phyloP scores from a whole-genome alignment of 2,113 vertebrate genomes.

The Osmerus mordax region DNA sequence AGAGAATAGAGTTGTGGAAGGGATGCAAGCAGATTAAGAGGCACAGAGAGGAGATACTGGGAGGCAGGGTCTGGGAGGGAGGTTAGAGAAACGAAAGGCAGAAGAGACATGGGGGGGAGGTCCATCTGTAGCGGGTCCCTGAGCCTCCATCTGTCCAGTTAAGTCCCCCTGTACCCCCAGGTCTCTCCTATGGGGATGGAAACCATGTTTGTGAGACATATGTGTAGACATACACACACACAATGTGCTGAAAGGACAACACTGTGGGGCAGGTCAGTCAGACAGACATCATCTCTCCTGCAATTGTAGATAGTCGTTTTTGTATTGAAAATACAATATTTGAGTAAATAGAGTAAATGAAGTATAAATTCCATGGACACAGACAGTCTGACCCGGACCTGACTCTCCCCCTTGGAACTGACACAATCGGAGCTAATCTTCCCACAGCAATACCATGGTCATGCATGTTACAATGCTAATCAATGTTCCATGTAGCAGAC shows the following conservation, averaged over 20 bases:
- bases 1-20: background rate
- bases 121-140: constrained; percentile 55
- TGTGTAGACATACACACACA: background rate
- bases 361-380: too few species aligned
- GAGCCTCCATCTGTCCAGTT: constrained; percentile 53
- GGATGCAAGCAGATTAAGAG: background rate
- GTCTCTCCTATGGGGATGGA: constrained; percentile 18
- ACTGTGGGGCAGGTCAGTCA: too few species aligned
- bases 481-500: constrained; percentile 22
- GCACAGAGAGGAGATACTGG: constrained; percentile 34
- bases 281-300: too few species aligned
- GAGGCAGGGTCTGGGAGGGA: constrained; percentile 24
- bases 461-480: background rate
- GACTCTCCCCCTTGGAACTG: too few species aligned
- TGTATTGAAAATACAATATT: too few species aligned
- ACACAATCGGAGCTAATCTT: background rate
- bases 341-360: too few species aligned
- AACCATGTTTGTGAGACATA: background rate
- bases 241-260: too few species aligned
- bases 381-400: too few species aligned
- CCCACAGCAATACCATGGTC: background rate
- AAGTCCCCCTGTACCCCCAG: constrained; percentile 39
- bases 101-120: constrained; percentile 5
- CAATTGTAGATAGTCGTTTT: too few species aligned
- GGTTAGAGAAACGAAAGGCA: background rate